Conservation (phyloP, 2,113 vertebrate genomes). For the Actenoides hombroni region DNA sequence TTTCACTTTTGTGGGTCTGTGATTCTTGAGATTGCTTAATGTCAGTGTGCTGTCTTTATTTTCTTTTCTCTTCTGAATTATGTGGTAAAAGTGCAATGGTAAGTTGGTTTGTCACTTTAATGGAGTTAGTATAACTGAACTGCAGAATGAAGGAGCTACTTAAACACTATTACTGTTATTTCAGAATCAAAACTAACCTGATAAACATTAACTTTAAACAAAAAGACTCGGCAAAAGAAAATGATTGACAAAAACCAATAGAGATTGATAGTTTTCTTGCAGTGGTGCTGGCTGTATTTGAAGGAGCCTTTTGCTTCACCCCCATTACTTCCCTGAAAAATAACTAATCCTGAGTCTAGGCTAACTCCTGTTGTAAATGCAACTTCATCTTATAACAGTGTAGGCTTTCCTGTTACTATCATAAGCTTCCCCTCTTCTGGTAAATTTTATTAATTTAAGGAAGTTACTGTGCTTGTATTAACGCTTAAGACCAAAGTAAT, state of each 20-base stretch:
- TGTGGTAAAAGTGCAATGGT: background rate
- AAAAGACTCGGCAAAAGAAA: background rate
- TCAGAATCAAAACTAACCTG: background rate
- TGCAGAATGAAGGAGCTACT: background rate
- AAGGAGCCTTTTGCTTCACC: background rate
- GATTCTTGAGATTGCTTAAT: background rate
- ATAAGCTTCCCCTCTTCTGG: background rate
- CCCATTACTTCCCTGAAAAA: background rate
- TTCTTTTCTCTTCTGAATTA: background rate
- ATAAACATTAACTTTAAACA: background rate
- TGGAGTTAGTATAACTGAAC: background rate
- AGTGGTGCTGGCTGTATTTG: background rate
- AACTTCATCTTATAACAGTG: background rate
- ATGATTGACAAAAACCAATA: rapidly evolving
- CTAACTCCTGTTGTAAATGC: background rate
- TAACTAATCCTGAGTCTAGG: background rate
- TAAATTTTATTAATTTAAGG: background rate
- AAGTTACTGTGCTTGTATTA: background rate
- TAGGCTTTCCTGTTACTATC: background rate
- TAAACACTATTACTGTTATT: background rate
- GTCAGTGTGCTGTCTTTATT: background rate
- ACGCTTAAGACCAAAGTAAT: background rate
- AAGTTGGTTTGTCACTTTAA: background rate
- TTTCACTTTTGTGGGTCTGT: background rate
- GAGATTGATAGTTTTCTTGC: background rate